Evolutionary conservation across 2,888 invertebrate genomes (phyloP), one percentile per base, ranked within the genome.

Genomic region (Drosophila sordidula): DNA sequence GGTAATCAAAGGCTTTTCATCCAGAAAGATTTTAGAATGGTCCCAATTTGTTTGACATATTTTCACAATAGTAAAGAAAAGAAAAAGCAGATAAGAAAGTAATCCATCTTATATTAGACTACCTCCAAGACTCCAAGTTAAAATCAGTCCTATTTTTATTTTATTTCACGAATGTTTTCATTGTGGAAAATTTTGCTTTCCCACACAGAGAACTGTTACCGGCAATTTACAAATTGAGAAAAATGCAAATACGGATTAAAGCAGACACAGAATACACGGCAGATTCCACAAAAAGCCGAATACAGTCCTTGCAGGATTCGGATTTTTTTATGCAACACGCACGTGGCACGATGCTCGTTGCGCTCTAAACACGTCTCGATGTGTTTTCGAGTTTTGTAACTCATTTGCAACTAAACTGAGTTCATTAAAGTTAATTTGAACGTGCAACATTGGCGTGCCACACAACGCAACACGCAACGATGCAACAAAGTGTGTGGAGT

Each of bases 371-470:
- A 84, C 84, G 88, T 87, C 78, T 83, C 83, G 74, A 86, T 85
- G 84, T 84, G 87, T 88, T 88, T 86, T 83, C 87, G 80, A 88
- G 84, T 85, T 85, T 86, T 85, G 84, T 85, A 85, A 85, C 84
- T 85, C 84, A 85, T 85, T 85, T 85, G 84, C 88, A 85, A 85
- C 84, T 88, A 85, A 85, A 85, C 84, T 85, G 87, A 88, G 84
- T 85, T 85, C 84, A 85, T 85, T 88, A 85, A 88, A 85, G 88
- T 85, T 85, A 85, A 85, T 85, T 86, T 83, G 87, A 86, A 85
- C 88, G 87, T 85, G 84, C 84, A 86, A 70, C 84, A 85, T 83
- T 72, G 88, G 83, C 76, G 61, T 88, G 84, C 84, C 83, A 86
- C 74, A 82, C 73, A 71, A 49, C 51, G 42, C 36, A 32, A 18